phyloP scores from a whole-genome alignment of 1,140 invertebrate species.

The Yoshiicerus persimilis region DNA sequence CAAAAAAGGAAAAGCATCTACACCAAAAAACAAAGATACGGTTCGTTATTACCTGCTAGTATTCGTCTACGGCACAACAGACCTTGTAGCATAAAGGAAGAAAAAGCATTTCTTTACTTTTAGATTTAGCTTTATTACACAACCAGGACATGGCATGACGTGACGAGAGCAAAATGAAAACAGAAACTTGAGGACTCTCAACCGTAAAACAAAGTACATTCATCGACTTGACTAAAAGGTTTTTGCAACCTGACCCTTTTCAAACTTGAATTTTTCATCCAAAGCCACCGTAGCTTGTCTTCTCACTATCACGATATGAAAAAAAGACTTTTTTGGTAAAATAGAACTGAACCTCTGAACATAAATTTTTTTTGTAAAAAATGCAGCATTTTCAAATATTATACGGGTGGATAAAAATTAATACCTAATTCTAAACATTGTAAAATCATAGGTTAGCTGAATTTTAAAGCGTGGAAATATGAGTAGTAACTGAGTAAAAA shows the following conservation, averaged over 20 bases:
- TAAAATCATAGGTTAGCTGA: too few species aligned
- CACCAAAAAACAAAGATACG: not conserved
- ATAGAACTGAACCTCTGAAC: not conserved
- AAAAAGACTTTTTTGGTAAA: not conserved
- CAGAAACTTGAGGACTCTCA: not conserved
- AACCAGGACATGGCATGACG: not conserved
- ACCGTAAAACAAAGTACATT: slow-evolving; percentile 9
- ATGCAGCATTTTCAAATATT: not conserved
- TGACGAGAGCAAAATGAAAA: not conserved
- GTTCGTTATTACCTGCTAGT: not conserved
- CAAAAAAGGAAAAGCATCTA: not conserved
- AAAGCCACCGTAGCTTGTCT: not conserved
- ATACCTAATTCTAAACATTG: too few species aligned
- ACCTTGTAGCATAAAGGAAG: not conserved
- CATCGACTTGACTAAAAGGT: not conserved
- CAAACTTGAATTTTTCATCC: not conserved
- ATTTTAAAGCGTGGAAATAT: too few species aligned
- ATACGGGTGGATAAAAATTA: not conserved
- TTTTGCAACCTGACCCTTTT: not conserved
- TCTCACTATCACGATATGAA: not conserved
- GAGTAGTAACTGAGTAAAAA: too few species aligned
- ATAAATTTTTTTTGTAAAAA: not conserved
- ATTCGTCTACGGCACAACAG: not conserved
- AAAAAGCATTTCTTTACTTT: not conserved
- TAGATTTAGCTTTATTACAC: slow-evolving; percentile 21